These are phyloP conservation scores for Cataglyphis albicans DNA, from an alignment of 2,888 invertebrate species.

Conservation along the genomic window DNA sequence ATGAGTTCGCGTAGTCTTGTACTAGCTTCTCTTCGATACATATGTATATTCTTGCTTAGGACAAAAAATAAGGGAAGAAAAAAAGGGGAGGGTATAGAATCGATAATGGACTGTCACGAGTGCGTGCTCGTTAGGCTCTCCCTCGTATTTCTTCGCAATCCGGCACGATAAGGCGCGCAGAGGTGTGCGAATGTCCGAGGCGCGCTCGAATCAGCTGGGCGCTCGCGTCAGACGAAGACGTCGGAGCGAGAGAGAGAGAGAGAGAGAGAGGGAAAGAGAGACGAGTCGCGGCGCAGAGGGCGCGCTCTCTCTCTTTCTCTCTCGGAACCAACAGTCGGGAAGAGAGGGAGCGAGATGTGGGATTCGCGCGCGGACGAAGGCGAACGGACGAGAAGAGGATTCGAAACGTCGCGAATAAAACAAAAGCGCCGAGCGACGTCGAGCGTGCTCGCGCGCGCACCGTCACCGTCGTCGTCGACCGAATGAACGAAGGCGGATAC, in stretches of 20 bases:
- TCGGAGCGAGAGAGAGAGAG: slow-evolving; percentile 28
- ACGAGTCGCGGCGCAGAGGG: slow-evolving; percentile 16
- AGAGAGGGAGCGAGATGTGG: slow-evolving; percentile 57
- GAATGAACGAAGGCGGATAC: slow-evolving; percentile 39
- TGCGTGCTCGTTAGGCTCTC: slow-evolving; percentile 71
- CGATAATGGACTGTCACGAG: slow-evolving; percentile 56
- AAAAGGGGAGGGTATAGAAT: slow-evolving; percentile 22
- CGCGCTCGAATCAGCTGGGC: slow-evolving; percentile 27
- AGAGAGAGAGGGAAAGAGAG: not conserved
- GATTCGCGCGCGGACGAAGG: slow-evolving; percentile 50
- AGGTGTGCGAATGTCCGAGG: slow-evolving; percentile 69
- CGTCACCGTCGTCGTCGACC: slow-evolving; percentile 17
- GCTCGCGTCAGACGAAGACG: slow-evolving; percentile 37
- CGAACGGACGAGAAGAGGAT: slow-evolving; percentile 59
- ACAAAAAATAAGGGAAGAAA: not conserved
- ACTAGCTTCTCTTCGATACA: not conserved
- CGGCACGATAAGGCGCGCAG: slow-evolving; percentile 66
- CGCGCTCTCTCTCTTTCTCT: not conserved
- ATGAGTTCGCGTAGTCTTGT: not conserved
- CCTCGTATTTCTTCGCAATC: slow-evolving; percentile 62
- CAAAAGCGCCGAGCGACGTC: slow-evolving; percentile 59
- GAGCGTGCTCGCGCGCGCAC: slow-evolving; percentile 50
- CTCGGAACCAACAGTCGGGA: slow-evolving; percentile 46
- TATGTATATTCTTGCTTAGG: slow-evolving; percentile 2
- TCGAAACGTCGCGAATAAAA: slow-evolving; percentile 63